Evolutionary conservation across 2,113 vertebrate species (phyloP).

Genomic region (Maccullochella peelii): DNA sequence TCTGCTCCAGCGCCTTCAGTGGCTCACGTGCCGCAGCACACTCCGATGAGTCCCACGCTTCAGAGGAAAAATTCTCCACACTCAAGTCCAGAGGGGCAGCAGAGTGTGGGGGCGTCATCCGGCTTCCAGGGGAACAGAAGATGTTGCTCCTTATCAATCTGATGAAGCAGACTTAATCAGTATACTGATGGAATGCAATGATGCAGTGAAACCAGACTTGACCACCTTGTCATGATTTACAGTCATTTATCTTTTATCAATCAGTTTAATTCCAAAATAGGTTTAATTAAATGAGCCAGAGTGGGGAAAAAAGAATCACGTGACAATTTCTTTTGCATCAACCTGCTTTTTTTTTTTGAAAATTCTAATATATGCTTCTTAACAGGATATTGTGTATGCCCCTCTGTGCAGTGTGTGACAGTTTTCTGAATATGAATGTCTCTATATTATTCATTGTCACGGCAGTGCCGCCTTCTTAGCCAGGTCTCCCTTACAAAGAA

Average conservation of each 20-base stretch:
- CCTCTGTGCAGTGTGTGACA: not conserved
- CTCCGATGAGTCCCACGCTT: conserved; percentile 59
- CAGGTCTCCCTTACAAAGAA: not conserved
- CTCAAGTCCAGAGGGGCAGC: conserved; percentile 59
- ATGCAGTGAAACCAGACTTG: not conserved
- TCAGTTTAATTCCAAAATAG: not conserved
- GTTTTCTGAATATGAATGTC: not conserved
- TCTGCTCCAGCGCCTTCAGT: conserved; percentile 51
- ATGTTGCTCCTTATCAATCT: conserved; percentile 56
- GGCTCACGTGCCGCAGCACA: conserved; percentile 71
- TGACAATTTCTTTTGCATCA: not conserved
- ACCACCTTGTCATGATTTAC: not conserved
- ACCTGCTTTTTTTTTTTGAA: not conserved
- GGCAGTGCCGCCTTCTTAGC: not conserved
- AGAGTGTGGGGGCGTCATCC: conserved; percentile 62
- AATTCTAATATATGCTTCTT: not conserved
- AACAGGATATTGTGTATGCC: not conserved
- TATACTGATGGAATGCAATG: conserved; percentile 10
- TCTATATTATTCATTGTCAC: not conserved
- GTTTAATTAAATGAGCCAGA: not conserved
- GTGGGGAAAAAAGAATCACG: not conserved
- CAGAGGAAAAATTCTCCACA: conserved; percentile 55
- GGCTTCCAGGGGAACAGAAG: conserved; percentile 48
- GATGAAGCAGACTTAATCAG: conserved; percentile 56
- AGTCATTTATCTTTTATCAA: not conserved